A percentile compares a stretch with the other conserved stretches of the same genome.
Conservation (phyloP, 2,797 vertebrate genomes). For the Dromococcyx pavoninus region DNA sequence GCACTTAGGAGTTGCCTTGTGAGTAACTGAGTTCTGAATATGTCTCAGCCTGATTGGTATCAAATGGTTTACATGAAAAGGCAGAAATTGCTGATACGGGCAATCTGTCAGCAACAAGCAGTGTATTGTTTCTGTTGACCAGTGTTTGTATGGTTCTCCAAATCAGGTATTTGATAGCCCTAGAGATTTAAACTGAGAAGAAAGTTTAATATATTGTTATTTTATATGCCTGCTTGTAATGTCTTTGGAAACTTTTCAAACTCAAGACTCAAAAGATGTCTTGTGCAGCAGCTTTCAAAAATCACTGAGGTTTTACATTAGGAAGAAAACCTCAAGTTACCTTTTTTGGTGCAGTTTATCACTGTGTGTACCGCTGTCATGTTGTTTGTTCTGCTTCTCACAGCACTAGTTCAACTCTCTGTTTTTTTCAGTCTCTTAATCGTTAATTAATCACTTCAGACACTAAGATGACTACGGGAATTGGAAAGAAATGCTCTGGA, state of each 20-base stretch:
- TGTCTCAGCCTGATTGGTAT: not conserved
- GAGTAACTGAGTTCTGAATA: not conserved
- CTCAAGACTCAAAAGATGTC: not conserved
- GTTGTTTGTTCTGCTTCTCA: not conserved
- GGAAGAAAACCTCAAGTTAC: not conserved
- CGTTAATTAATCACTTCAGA: slow-evolving; percentile 25
- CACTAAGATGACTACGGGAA: not conserved
- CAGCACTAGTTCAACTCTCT: not conserved
- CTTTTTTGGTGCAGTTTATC: not conserved
- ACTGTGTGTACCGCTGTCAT: not conserved
- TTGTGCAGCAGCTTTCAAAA: not conserved
- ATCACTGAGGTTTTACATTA: not conserved
- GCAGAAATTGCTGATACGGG: not conserved
- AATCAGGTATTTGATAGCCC: not conserved
- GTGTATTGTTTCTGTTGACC: not conserved
- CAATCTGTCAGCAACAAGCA: not conserved
- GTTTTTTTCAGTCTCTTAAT: slow-evolving; percentile 12
- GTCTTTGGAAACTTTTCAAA: not conserved
- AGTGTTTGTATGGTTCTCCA: not conserved
- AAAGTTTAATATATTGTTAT: not conserved
- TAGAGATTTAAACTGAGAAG: not conserved
- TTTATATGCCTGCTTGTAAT: not conserved
- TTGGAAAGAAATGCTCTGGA: not conserved
- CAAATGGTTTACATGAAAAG: not conserved
- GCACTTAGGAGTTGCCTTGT: not conserved